Evolutionary conservation across 1,140 invertebrate species (phyloP), one percentile per base, ranked within the genome.

Genomic region (Palaemon carinicauda): DNA sequence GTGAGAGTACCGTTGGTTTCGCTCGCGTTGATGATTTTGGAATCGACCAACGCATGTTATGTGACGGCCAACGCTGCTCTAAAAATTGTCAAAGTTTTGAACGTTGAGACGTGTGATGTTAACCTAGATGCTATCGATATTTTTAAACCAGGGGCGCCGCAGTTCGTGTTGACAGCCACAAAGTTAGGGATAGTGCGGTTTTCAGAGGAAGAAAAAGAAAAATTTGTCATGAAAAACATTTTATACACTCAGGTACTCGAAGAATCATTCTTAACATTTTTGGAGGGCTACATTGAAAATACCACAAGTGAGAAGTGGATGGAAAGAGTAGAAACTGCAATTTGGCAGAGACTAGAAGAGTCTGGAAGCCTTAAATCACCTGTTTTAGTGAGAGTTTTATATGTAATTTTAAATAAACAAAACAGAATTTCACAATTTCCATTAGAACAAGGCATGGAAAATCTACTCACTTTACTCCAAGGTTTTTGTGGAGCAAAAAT

Each of bases 291-390:
- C 33, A 33, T 80, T 5, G 53, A 21, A 53, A 52, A 52, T 1
- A 71, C 51, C 41, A 71, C 15, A 1, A 41, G 29, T 33, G 21
- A 29, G 41, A 21, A 27, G 14, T 80, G 77, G 77, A 24, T 71
- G 29, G 17, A 41, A 31, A 80, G 56, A 27, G 33, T 73, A 73
- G 84, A 86, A 74, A 33, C 10, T 17, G 27, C 53, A 15, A 1
- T 86, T 9, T 86, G 84, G 84, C 15, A 41, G 52, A 79, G 33
- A 12, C 51, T 86, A 19, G 84, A 86, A 50, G 33, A 51, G 29
- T 15, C 77, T 24, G 15, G 27, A 33, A 54, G 3, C 3, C 50
- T 21, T 3, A 73, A 53, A 41, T 41, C 27, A 31, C 29, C 54
- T 24, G 51, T 31, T 69, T 3, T 80, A 17, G 51, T 84, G 24